Conservation (phyloP, 2,113 vertebrate genomes). For the Entomyzon cyanotis region DNA sequence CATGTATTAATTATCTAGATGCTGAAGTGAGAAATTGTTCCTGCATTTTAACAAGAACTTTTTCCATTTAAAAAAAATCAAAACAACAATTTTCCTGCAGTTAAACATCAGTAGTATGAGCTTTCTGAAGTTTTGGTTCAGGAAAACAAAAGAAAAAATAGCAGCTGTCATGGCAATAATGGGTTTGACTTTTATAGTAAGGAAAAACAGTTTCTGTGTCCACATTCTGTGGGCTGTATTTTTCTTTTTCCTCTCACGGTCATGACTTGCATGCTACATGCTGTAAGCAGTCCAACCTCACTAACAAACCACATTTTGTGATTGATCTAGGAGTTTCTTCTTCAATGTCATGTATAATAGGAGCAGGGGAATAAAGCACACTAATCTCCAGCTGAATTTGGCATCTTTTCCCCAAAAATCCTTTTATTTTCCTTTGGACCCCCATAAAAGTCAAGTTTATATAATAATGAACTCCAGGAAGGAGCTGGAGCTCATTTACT, state of each 20-base stretch:
- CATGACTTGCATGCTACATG: not conserved
- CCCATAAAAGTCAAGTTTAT: conserved; percentile 26
- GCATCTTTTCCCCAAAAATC: not conserved
- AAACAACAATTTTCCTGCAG: not conserved
- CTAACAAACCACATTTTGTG: not conserved
- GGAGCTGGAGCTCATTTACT: conserved; percentile 28
- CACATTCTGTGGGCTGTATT: not conserved
- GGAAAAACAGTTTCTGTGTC: not conserved
- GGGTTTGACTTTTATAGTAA: not conserved
- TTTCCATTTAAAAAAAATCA: not conserved
- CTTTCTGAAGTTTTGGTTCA: not conserved
- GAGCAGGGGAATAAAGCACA: not conserved
- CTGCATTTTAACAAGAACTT: not conserved
- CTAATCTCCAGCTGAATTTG: not conserved
- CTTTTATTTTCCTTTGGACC: conserved; percentile 24
- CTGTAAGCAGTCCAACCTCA: not conserved
- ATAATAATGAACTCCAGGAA: conserved; percentile 42
- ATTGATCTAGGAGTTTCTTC: not conserved
- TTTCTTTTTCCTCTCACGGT: not conserved
- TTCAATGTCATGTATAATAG: not conserved
- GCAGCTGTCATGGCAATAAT: not conserved
- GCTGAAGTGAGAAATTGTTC: not conserved
- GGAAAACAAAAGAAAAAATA: conserved; percentile 8
- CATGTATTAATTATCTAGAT: not conserved
- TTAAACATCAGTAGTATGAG: not conserved